A percentile compares a stretch with the other conserved stretches of the same genome.
Evolutionary conservation across 1,140 invertebrate genomes (phyloP).

Genomic region (Heterodera schachtii): DNA sequence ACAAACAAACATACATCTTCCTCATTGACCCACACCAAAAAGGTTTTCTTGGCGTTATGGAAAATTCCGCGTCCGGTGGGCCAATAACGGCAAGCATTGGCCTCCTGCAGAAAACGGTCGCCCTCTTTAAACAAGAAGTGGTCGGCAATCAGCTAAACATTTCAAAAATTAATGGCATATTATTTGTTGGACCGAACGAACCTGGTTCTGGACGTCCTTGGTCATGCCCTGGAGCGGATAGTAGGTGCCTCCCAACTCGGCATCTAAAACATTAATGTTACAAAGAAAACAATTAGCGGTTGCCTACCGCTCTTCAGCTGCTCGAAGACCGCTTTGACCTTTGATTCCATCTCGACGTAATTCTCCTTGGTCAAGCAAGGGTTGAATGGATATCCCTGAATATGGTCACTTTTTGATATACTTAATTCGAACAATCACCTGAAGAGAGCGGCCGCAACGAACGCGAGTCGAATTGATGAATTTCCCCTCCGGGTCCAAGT

Average conservation of each 20-base stretch:
- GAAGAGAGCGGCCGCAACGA: conserved; percentile 67
- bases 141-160: no score
- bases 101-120: conserved; percentile 75
- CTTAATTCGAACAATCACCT: conserved; percentile 23
- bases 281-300: conserved; percentile 52
- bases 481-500: conserved; percentile 78
- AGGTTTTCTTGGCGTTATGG: conserved; percentile 68
- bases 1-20: conserved; percentile 41
- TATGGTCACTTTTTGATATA: conserved; percentile 66
- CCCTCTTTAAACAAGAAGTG: conserved; percentile 67
- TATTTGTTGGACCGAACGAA: no score
- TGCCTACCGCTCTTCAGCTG: conserved; percentile 48
- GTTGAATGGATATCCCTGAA: conserved; percentile 66
- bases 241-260: conserved; percentile 84
- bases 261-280: conserved; percentile 41
- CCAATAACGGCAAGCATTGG: conserved; percentile 92
- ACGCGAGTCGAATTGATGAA: conserved; percentile 81
- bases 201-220: conserved; percentile 62
- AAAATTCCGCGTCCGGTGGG: conserved; percentile 91
- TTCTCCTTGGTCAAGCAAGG: conserved; percentile 59
- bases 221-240: conserved; percentile 78
- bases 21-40: no score
- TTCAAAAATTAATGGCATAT: no score
- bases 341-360: conserved; percentile 60
- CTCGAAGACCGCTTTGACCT: no score